Evolutionary conservation across 2,888 invertebrate species (phyloP), one percentile per base, ranked within the genome.

Genomic region (Melikaiella ostensackeni): DNA sequence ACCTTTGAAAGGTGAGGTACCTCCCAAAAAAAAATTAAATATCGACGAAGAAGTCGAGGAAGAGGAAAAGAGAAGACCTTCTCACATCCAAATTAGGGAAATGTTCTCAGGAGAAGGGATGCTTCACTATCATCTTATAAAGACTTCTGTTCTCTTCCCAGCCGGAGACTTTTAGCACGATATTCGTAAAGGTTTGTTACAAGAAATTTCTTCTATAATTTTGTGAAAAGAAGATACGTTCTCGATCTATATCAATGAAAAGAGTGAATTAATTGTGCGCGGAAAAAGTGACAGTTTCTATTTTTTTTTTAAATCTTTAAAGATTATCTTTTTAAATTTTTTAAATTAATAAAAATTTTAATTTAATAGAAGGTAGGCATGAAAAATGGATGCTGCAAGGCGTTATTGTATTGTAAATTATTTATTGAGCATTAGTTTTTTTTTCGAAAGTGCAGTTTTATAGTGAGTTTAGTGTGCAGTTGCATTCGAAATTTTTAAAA

Each of bases 51-150:
- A 42, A 24, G 42, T 13, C n/a, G 50, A 46, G 50, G 30, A 70
- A 70, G 24, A 27, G 11, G 42, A 42, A 42, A 50, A 50, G 70
- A 21, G 64, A 27, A 70, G 70, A 46, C 70, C 70, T 70, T 70
- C 70, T 70, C 70, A 46, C 70, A 30, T 30, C 70, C 70, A 70
- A 70, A 70, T 70, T 50, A 27, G 50, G 46, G 46, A 70, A 70
- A 70, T 19, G 46, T 46, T 42, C 27, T 19, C 46, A 11, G 70
- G 50, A 19, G 70, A 30, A 70, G 70, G 70, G 46, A 70, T 70
- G 46, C 46, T 50, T 50, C 70, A 66, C 42, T 70, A 70, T 70
- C 70, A 70, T 70, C 70, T 30, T 70, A 70, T 70, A 70, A 70
- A 70, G 27, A 46, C 70, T 70, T 70, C 50, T 30, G 70, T 19